These are phyloP conservation scores for Anarrhichthys ocellatus DNA, from an alignment of 2,113 vertebrate genomes.

Conservation along the genomic window DNA sequence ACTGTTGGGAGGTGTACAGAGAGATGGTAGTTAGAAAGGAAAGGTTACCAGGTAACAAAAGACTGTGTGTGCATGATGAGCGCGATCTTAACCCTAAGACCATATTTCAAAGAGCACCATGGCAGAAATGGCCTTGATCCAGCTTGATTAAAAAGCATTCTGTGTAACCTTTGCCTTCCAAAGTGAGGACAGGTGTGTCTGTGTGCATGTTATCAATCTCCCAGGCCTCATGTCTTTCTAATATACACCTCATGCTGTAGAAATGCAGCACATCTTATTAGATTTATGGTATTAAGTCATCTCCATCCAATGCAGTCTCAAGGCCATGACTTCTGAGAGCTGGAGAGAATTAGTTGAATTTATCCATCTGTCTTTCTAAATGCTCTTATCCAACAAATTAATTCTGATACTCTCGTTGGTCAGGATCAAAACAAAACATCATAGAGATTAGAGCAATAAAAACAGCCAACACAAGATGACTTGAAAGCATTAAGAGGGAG, in stretches of 20 bases:
- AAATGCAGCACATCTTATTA: not conserved
- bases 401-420: not conserved
- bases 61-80: not conserved
- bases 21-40: slow-evolving; percentile 4
- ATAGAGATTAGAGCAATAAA: not conserved
- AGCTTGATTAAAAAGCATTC: slow-evolving; percentile 41
- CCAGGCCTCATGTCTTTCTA: slow-evolving; percentile 4
- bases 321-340: not conserved
- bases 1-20: not conserved
- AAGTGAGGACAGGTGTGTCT: slow-evolving; percentile 24
- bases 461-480: not conserved
- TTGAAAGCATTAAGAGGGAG: not conserved
- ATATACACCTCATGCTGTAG: not conserved
- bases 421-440: not conserved
- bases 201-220: slow-evolving; percentile 25
- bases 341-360: not conserved
- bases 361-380: slow-evolving; percentile 11
- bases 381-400: not conserved
- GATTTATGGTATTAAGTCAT: slow-evolving; percentile 12
- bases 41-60: slow-evolving; percentile 3
- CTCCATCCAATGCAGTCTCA: slow-evolving; percentile 10
- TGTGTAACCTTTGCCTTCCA: slow-evolving; percentile 38
- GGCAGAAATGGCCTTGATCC: slow-evolving; percentile 23
- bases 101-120: not conserved
- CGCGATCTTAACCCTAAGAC: not conserved